Base-by-base conservation (phyloP, 2,888 invertebrate species). In the Sesia apiformis region DNA sequence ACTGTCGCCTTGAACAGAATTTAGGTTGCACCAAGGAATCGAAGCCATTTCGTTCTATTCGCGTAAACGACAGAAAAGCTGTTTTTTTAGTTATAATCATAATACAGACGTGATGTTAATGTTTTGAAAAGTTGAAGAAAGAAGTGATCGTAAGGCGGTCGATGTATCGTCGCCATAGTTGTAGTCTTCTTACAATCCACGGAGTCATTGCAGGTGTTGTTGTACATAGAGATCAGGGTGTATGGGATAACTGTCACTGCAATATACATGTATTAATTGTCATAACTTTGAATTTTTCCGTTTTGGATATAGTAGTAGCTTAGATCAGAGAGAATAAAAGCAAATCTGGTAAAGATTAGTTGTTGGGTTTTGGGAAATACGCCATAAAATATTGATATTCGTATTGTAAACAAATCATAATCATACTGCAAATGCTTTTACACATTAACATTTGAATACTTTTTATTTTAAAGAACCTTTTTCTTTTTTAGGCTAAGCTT, bases 1-100 rank as follows among this genome's bases (percentile, higher is more conserved):
- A 71, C 64, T 62, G 62, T 72, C 64, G 62, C 65, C 58, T 70
- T 68, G 68, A 62, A 65, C 67, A 72, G 66, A 69, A 84, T 81
- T 76, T 84, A 84, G 86, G 86, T 88, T 87, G 87, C 80, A 77
- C 72, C 75, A 70, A 78, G 72, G 70, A 80, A 81, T 86, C 86
- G 84, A 84, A 88, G 88, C 88, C 87, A 87, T 88, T 87, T 83
- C 82, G 72, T 76, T 79, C 67, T 65, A 69, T 74, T 68, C 74
- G 65, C 75, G 67, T 72, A 76, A 76, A 80, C 74, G 74, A 64
- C 64, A 65, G 63, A 70, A 61, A 64, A 66, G 66, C 61, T 72
- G 70, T 73, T 71, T 65, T 59, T 62, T 57, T 57, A 64, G 62
- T 67, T 70, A 61, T 57, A 7, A 50, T 58, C 52, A 54, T 63